Base-by-base conservation (phyloP, 2,888 invertebrate genomes). In the Lasioglossum malachurum region DNA sequence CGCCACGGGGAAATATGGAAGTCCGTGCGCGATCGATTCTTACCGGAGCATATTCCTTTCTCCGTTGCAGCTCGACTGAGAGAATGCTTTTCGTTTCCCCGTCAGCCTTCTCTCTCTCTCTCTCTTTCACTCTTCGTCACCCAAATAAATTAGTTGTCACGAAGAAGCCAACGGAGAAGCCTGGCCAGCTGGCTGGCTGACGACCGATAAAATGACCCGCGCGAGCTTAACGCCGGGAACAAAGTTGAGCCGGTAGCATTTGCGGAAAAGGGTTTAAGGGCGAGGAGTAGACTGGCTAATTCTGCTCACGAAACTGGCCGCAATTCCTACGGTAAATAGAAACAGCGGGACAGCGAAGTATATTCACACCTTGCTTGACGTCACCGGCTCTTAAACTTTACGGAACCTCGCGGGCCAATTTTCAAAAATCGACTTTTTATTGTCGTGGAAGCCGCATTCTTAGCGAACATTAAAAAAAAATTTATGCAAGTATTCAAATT, bases 81-180 rank as follows among this genome's bases (percentile, higher is more conserved):
- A 53, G 64, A 64, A 67, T 35, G 78, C 78, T 80, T 87, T 73
- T 38, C 23, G 78, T 67, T 23, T 41, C 67, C 57, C 67, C 57
- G 41, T 38, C 60, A n/a, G n/a, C n/a, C 5, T 60, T 83, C 57
- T n/a, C 2, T 57, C n/a, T 10, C 53, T 60, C 10, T 64, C 4
- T 78, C 77, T 75, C 60, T 79, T 80, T 83, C 57, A 14, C n/a
- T 60, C 75, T 71, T 44, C 84, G 83, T 77, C 86, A 88, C 88
- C 91, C 92, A 92, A 93, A 93, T 91, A 91, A 93, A 93, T 93
- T 91, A 92, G 92, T 93, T 90, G 89, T 92, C 93, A 91, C 88
- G 91, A 92, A 90, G 88, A 82, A 91, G 87, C 67, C 38, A 91
- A 85, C 67, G 69, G 86, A 88, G 85, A 87, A 90, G 82, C 83